These are phyloP conservation scores for Microhierax caerulescens DNA, from an alignment of 2,797 vertebrate species.

Conservation along the genomic window DNA sequence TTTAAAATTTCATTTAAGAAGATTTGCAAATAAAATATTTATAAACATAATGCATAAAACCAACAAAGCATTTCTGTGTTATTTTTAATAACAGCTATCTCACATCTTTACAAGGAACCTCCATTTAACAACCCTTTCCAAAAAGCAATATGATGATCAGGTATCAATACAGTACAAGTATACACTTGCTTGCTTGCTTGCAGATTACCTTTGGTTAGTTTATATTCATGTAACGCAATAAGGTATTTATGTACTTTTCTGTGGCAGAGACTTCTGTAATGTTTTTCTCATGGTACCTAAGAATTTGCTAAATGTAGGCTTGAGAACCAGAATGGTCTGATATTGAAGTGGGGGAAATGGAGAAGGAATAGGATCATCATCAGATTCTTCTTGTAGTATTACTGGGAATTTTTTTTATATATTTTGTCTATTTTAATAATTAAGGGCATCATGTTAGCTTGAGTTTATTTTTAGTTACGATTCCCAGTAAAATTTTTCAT, in stretches of 20 bases:
- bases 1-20: not conserved
- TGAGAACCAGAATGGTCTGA: not conserved
- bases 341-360: not conserved
- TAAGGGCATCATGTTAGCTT: not conserved
- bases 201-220: not conserved
- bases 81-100: not conserved
- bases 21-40: not conserved
- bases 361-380: not conserved
- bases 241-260: not conserved
- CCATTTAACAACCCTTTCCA: not conserved
- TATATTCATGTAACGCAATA: not conserved
- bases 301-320: fast-evolving
- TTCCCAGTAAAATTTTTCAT: not conserved
- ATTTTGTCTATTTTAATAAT: not conserved
- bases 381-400: not conserved
- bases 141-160: not conserved
- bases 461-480: not conserved
- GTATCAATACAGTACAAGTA: not conserved
- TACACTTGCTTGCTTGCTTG: not conserved
- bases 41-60: not conserved
- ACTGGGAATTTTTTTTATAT: not conserved
- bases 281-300: not conserved
- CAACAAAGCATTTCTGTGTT: not conserved
- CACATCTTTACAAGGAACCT: not conserved
- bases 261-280: not conserved